Evolutionary conservation across 2,113 vertebrate species (phyloP).

Genomic region (Condylura cristata): DNA sequence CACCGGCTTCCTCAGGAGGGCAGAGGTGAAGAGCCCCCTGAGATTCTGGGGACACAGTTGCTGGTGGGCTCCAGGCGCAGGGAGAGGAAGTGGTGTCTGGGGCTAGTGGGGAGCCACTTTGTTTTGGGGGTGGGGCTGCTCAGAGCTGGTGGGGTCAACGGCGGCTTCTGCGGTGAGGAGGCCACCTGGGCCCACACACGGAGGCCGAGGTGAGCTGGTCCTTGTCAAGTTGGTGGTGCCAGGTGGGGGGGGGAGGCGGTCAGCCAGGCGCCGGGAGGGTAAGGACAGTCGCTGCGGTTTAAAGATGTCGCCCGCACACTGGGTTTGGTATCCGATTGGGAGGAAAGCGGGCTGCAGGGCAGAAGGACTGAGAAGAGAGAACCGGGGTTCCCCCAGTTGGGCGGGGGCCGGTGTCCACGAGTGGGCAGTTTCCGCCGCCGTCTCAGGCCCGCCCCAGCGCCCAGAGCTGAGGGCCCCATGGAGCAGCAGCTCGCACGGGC

Average conservation of each 20-base stretch:
- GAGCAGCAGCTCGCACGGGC: too few relatives aligned
- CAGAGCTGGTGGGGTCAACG: not conserved
- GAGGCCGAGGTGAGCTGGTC: not conserved
- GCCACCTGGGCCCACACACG: fast-evolving
- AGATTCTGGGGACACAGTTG: not conserved
- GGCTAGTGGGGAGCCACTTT: not conserved
- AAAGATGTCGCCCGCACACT: not conserved
- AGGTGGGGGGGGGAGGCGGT: not conserved
- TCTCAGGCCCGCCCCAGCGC: fast-evolving
- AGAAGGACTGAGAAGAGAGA: not conserved
- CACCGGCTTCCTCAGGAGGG: not conserved
- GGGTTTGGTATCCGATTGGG: not conserved
- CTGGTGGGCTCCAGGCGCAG: not conserved
- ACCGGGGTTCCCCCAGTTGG: not conserved
- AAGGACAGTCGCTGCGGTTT: not conserved
- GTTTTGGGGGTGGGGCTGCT: not conserved
- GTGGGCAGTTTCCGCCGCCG: not conserved
- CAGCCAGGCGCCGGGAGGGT: not conserved
- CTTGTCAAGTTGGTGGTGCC: not conserved
- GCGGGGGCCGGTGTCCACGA: too few relatives aligned
- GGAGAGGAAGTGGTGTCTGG: not conserved
- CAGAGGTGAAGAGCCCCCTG: too few relatives aligned
- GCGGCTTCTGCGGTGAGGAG: not conserved
- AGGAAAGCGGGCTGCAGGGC: not conserved
- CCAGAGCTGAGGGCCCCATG: not conserved